Evolutionary conservation across 1,140 invertebrate species (phyloP).

Genomic region (Drosophila lowei): DNA sequence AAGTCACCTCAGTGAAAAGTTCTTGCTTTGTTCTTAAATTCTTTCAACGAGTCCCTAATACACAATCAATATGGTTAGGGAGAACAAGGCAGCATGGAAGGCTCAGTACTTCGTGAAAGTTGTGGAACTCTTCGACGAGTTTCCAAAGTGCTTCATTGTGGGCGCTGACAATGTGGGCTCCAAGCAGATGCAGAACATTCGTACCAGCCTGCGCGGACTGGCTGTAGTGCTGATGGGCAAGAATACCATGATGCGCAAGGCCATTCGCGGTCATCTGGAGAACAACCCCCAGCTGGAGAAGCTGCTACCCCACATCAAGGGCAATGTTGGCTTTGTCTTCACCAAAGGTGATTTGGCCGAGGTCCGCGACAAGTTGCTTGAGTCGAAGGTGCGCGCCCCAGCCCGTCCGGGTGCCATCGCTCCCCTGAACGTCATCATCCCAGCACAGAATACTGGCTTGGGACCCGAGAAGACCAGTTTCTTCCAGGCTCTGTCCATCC

Average conservation of each 20-base stretch:
- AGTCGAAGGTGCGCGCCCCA: constrained; percentile 98
- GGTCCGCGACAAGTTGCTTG: constrained; percentile 93
- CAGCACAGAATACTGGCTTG: constrained; percentile 99
- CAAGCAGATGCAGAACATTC: constrained; percentile 99
- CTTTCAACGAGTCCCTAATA: constrained; percentile 88
- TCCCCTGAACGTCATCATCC: constrained; percentile 97
- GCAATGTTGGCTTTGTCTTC: constrained; percentile 99
- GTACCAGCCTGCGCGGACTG: constrained; percentile 94
- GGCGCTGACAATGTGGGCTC: constrained; percentile 99
- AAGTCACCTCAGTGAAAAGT: constrained; percentile 68
- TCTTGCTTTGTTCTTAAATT: constrained; percentile 89
- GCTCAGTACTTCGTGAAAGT: constrained; percentile 98
- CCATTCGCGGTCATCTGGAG: constrained; percentile 97
- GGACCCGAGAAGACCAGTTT: constrained; percentile 99
- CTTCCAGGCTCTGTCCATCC: constrained; percentile 99
- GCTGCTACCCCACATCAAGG: constrained; percentile 96
- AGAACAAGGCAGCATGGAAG: constrained; percentile 99
- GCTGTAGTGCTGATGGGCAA: constrained; percentile 99
- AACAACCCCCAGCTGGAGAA: constrained; percentile 97
- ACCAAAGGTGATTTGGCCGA: constrained; percentile 97
- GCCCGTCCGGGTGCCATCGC: constrained; percentile 98
- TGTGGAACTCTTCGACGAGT: constrained; percentile 98
- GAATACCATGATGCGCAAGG: constrained; percentile 99
- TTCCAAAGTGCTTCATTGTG: constrained; percentile 99
- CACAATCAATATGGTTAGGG: constrained; percentile 96